Percentiles rank a stretch among this genome's conserved stretches.
phyloP scores from a whole-genome alignment of 2,113 vertebrate species.

The Fukomys damarensis region DNA sequence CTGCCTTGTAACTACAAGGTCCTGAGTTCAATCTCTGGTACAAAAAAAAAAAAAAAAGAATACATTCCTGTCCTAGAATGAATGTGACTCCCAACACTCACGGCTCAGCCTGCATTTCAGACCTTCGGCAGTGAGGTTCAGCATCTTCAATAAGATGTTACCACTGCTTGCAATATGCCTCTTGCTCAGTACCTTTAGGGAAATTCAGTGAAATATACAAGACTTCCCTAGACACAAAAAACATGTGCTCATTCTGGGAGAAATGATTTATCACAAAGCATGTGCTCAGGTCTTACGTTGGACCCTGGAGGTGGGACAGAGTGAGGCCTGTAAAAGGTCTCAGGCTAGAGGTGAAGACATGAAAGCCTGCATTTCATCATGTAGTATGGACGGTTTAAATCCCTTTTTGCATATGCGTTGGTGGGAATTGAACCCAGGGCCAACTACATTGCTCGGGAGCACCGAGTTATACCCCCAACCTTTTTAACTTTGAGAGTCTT shows the following conservation, averaged over 20 bases:
- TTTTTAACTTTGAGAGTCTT: background rate
- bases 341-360: background rate
- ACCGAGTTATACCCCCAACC: background rate
- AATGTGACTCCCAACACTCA: background rate
- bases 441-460: background rate
- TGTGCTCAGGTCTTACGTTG: background rate
- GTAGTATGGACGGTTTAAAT: background rate
- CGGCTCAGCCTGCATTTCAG: background rate
- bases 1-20: too few species aligned
- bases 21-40: too few species aligned
- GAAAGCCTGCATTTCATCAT: background rate
- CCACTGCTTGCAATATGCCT: background rate
- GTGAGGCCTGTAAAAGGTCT: background rate
- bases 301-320: background rate
- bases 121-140: background rate
- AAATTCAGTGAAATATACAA: background rate
- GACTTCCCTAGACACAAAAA: background rate
- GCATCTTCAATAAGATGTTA: background rate
- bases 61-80: background rate
- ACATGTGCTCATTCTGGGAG: background rate
- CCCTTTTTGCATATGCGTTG: background rate
- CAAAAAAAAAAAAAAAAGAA: too few species aligned
- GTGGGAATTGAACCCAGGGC: background rate
- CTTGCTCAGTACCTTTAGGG: background rate
- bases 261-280: background rate